A percentile compares a stretch with the other conserved stretches of the same genome.
phyloP scores from a whole-genome alignment of 2,113 vertebrate species.

The Oophaga pumilio region DNA sequence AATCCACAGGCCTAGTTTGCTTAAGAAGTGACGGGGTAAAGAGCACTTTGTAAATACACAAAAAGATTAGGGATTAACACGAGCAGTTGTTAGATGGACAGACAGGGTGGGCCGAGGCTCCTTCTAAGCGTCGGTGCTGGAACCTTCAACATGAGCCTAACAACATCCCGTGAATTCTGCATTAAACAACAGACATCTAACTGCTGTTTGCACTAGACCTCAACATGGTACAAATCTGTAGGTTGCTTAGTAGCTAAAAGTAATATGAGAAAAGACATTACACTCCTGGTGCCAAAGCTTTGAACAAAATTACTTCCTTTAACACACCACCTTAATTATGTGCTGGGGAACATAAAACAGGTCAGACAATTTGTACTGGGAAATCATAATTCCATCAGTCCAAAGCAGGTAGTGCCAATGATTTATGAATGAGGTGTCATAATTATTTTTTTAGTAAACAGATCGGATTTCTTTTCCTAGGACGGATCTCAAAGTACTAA shows the following conservation, averaged over 20 bases:
- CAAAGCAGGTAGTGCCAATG: constrained; percentile 85
- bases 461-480: constrained; percentile 84
- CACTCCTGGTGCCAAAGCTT: constrained; percentile 83
- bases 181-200: constrained; percentile 59
- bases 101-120: constrained; percentile 46
- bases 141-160: constrained; percentile 49
- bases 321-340: constrained; percentile 90
- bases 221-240: constrained; percentile 70
- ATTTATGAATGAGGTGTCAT: constrained; percentile 89
- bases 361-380: constrained; percentile 90
- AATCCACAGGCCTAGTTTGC: constrained; percentile 11
- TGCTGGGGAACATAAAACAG: constrained; percentile 90
- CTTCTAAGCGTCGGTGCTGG: constrained; percentile 18
- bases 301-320: constrained; percentile 95
- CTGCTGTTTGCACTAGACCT: constrained; percentile 68
- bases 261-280: constrained; percentile 80
- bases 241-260: constrained; percentile 78
- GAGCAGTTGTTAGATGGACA: constrained; percentile 25
- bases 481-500: constrained; percentile 85
- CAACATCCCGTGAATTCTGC: constrained; percentile 57
- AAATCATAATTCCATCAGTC: constrained; percentile 94
- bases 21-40: constrained; percentile 21
- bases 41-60: constrained; percentile 32
- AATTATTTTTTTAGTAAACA: constrained; percentile 82
- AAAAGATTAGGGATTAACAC: constrained; percentile 43